Base-by-base conservation (phyloP, 92 coral and sea anemone genomes). In the Phenganax stokvisi region DNA sequence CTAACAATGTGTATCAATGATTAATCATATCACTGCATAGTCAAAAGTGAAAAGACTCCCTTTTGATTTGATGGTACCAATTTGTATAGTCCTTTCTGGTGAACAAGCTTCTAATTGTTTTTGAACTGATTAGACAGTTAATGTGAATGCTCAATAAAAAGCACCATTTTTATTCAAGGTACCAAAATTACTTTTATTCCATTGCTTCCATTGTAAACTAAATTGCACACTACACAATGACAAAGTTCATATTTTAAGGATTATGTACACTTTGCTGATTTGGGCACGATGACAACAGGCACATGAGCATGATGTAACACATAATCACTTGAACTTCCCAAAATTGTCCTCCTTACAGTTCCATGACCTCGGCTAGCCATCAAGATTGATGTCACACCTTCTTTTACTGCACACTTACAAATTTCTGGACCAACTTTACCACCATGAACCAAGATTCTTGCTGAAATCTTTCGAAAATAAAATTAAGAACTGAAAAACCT, bases 341-440 rank as follows among this genome's bases (percentile, higher is more conserved):
- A 60, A 5, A 84, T 57, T 63, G 83, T 77, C 55, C 87, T 73
- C 27, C 87, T 60, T 58, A 84, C 52, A 15, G 78, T 70, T 7
- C 87, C 87, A 31, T 68, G 71, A 47, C 87, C 87, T 27, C 87
- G 87, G 52, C 83, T 84, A 2, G 77, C 87, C 64, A 84, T 77
- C 11, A 84, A 76, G 20, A 84, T 69, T 4, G 67, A 51, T 11
- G 65, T 74, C 28, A 31, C 83, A 30, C 27, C 20, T 47, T 77
- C 83, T 57, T 70, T 63, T 28, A 68, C 69, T 6, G 79, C 79
- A 77, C 65, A 68, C 78, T 77, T 84, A 55, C 83, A 77, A 25
- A 84, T 84, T 16, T 63, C 73, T 12, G 80, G 72, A 3, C 87
- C 87, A 77, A 66, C 37, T 51, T 37, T 65, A 0, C 83, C 83